phyloP scores from a whole-genome alignment of 1,140 invertebrate species.

The Drosophila lowei region DNA sequence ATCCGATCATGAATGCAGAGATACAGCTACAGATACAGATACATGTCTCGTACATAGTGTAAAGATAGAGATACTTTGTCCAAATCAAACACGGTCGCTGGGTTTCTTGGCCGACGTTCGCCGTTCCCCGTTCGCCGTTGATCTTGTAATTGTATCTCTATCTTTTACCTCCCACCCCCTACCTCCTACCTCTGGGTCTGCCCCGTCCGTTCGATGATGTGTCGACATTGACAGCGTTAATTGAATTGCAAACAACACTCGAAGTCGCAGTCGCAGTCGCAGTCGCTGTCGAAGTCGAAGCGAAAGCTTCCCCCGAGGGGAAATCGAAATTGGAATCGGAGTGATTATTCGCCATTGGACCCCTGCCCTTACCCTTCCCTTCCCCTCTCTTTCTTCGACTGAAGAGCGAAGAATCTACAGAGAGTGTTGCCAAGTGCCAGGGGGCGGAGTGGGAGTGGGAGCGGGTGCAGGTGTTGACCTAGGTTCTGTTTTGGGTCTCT shows the following conservation, averaged over 20 bases:
- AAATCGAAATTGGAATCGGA: constrained; percentile 26
- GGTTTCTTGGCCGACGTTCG: constrained; percentile 29
- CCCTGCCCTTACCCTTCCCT: neutral
- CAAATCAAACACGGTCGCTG: constrained; percentile 45
- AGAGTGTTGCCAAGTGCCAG: too few relatives aligned
- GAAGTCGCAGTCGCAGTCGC: constrained; percentile 8
- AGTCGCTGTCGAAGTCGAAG: constrained; percentile 23
- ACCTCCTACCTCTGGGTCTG: neutral
- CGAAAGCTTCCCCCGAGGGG: constrained; percentile 40
- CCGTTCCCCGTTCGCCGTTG: constrained; percentile 38
- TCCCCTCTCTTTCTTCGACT: constrained; percentile 22
- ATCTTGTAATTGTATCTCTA: constrained; percentile 66
- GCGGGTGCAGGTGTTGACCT: too few relatives aligned
- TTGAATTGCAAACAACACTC: constrained; percentile 74
- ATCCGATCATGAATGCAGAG: constrained; percentile 12
- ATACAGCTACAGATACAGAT: neutral
- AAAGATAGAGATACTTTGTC: constrained; percentile 1
- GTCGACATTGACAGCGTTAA: constrained; percentile 69
- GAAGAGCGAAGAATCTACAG: neutral
- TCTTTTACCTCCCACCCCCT: too few relatives aligned
- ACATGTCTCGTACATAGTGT: neutral
- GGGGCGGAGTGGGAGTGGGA: too few relatives aligned
- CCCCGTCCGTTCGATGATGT: constrained; percentile 10
- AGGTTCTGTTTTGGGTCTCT: too few relatives aligned
- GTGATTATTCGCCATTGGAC: constrained; percentile 21